These are phyloP conservation scores for Heteromurus nitidus DNA, from an alignment of 2,888 invertebrate species.

Conservation along the genomic window DNA sequence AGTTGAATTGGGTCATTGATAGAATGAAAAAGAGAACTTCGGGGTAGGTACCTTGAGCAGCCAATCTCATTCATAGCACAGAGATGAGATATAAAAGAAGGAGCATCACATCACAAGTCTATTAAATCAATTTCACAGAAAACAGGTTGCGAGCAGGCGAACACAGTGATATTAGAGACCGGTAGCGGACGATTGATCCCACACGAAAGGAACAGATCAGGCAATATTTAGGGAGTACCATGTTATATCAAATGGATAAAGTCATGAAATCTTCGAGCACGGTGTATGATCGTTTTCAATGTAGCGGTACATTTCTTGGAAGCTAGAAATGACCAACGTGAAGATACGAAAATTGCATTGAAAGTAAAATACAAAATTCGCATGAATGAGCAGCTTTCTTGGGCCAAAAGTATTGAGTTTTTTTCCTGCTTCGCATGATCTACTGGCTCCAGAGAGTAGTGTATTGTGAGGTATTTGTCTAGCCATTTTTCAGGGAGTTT, in stretches of 20 bases:
- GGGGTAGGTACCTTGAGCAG: conserved; percentile 14
- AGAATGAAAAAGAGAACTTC: neutral
- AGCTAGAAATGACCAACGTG: conserved; percentile 8
- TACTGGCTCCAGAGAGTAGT: conserved; percentile 23
- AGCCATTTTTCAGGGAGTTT: neutral
- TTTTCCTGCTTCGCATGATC: conserved; percentile 10
- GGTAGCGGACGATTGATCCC: neutral
- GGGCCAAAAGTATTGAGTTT: neutral
- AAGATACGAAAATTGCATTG: neutral
- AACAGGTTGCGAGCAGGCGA: conserved; percentile 24
- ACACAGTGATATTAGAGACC: neutral
- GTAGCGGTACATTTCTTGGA: conserved; percentile 45
- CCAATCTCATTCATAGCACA: neutral
- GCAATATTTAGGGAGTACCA: conserved; percentile 1
- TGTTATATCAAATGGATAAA: conserved; percentile 39
- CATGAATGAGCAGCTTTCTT: conserved; percentile 1
- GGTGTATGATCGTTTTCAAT: conserved; percentile 24
- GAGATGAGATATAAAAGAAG: neutral
- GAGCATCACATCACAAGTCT: conserved; percentile 19
- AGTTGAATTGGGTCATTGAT: conserved; percentile 45
- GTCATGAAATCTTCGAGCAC: conserved; percentile 37
- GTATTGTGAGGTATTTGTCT: conserved; percentile 16
- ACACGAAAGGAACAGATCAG: neutral
- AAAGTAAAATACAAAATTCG: neutral
- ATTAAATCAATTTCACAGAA: conserved; percentile 47